Base-by-base conservation (phyloP, 2,113 vertebrate genomes). In the Panurus biarmicus region DNA sequence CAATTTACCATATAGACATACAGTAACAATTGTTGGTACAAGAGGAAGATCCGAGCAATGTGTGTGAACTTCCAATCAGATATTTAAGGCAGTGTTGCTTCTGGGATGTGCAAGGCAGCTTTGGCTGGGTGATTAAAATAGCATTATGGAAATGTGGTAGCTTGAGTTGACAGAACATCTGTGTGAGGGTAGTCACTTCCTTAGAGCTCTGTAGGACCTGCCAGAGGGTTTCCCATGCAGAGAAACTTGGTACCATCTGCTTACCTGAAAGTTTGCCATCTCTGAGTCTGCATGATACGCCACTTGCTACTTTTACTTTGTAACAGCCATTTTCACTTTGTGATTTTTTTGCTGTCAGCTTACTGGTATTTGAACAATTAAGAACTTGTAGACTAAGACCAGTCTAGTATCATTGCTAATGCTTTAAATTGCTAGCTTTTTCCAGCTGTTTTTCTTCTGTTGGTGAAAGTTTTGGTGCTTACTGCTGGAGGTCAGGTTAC, bases 221-320 rank as follows among this genome's bases (percentile, higher is more conserved):
- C 78, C 66, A 85, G 85, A 93, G 90, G 92, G 47, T 87, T 94
- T 93, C 87, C 90, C 5, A 0, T 87, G 81, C 77, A 75, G 78
- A 89, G 57, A 69, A 87, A 61, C 61, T 28, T 94, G 14, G 26
- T 75, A 44, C 92, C 87, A 93, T 96, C 87, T 96, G 87, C 57
- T 87, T 81, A 91, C 61, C 87, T 96, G 95, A 95, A 91, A 78
- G 70, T 53, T 69, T 95, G 93, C 96, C 70, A 79, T 91, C 60
- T 83, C 81, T 44, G 40, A 85, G 61, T 60, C 66, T 91, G 14
- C 51, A 3, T 64, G 51, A 24, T 67, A 7, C 0, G 0, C 24
- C 40, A 2, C 12, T 67, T 74, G 77, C 57, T 65, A 25, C 74
- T 85, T 74, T 61, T 6, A 48, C 40, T 94, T 87, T 89, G 40